A percentile compares a stretch with the other conserved stretches of the same genome.
phyloP scores from a whole-genome alignment of 1,140 invertebrate genomes.

The Ptiloglossa arizonensis region DNA sequence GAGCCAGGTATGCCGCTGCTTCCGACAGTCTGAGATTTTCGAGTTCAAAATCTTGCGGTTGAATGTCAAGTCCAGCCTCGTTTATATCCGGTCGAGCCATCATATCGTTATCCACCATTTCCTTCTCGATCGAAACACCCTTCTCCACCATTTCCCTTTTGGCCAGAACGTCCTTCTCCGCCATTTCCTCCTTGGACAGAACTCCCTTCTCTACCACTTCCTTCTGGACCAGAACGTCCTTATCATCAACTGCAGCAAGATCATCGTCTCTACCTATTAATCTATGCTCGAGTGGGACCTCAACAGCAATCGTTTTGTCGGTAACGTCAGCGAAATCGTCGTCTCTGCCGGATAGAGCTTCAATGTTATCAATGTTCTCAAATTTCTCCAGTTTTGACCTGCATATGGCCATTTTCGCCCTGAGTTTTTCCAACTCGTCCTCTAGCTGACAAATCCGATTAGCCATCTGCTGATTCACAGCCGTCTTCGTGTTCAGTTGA shows the following conservation, averaged over 20 bases:
- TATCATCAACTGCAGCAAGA: constrained; percentile 36
- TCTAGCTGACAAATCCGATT: constrained; percentile 63
- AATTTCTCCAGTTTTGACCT: constrained; percentile 52
- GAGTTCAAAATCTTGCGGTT: constrained; percentile 27
- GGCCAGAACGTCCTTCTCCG: too few species aligned
- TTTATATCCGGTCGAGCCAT: not conserved
- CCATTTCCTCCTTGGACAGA: too few species aligned
- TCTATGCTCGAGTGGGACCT: not conserved
- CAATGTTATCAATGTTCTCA: constrained; percentile 47
- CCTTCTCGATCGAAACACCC: constrained; percentile 3
- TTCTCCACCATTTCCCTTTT: too few species aligned
- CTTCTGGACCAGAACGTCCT: not conserved
- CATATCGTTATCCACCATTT: not conserved
- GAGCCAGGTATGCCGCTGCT: constrained; percentile 6
- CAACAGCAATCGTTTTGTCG: not conserved
- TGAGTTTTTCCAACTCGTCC: constrained; percentile 62
- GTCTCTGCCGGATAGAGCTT: constrained; percentile 53
- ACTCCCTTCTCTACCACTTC: constrained; percentile 2
- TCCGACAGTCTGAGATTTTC: constrained; percentile 10
- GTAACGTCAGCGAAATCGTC: constrained; percentile 56
- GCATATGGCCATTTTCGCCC: constrained; percentile 33
- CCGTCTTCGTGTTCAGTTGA: constrained; percentile 68
- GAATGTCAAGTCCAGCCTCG: not conserved
- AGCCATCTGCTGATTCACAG: constrained; percentile 68
- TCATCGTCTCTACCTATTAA: constrained; percentile 36